Base-by-base conservation (phyloP, 2,888 invertebrate genomes). In the Azorinus chamasolen region DNA sequence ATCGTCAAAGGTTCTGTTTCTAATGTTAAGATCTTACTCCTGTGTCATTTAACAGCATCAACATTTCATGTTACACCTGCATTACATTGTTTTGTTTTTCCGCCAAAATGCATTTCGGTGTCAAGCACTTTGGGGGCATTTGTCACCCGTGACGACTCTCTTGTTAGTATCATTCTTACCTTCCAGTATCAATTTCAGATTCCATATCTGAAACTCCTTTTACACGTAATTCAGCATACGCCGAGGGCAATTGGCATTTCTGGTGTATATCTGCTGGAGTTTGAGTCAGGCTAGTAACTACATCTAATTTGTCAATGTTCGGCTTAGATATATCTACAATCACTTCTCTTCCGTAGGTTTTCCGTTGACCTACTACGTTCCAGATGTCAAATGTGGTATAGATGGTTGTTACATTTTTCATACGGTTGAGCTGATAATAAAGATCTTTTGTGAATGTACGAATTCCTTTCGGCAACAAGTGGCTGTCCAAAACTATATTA, bases 171-270 rank as follows among this genome's bases (percentile, higher is more conserved):
- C n/a, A n/a, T n/a, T n/a, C 16, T n/a, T 79, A 79, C 74, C 79
- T 79, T 41, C 58, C 41, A 20, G 24, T 5, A 43, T 83, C 81
- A 64, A 87, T 77, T 1, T 51, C 76, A 18, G 82, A 71, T 62
- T 87, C 83, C 0, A 48, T 50, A 55, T 87, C 87, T 10, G n/a
- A 16, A 18, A 71, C 59, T 20, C 48, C 68, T 39, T 66, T 32
- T 0, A 76, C 48, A 0, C 14, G 46, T 1, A 84, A 50, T 51
- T 87, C 83, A 1, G 81, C 70, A 75, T 73, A 85, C 0, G 75
- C 64, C 41, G 37, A 45, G 8, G 85, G 83, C 14, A 84, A 66
- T 62, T 87, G 87, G 45, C 87, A 87, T 48, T 48, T 66, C 41
- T 62, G 57, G 27, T 61, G 64, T 20, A 27, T 24, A 16, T 50